These are phyloP conservation scores for Monopterus albus DNA, from an alignment of 2,113 vertebrate species.

Conservation along the genomic window DNA sequence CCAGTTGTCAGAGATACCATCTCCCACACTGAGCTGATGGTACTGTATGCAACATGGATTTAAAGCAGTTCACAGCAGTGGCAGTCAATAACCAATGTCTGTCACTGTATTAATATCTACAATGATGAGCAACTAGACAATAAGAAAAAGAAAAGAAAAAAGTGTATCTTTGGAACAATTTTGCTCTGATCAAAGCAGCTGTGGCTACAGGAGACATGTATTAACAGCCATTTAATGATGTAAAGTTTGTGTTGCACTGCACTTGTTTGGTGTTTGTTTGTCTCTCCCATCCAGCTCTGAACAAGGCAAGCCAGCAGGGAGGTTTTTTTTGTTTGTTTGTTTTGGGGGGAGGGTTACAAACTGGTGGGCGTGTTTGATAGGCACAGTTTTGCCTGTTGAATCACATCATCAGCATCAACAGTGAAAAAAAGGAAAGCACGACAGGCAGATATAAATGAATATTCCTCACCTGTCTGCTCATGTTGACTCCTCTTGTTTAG, in stretches of 20 bases:
- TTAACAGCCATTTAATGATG: constrained; percentile 79
- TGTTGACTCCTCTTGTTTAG: constrained; percentile 87
- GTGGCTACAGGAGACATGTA: constrained; percentile 68
- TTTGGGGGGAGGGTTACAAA: constrained; percentile 39
- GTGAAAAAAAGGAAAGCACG: constrained; percentile 52
- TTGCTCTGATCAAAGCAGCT: constrained; percentile 73
- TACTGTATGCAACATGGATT: constrained; percentile 25
- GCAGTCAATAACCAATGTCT: constrained; percentile 59
- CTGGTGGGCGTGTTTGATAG: constrained; percentile 70
- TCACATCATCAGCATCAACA: constrained; percentile 77
- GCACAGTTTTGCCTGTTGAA: constrained; percentile 78
- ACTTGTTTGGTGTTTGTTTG: constrained; percentile 74
- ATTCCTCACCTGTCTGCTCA: constrained; percentile 86
- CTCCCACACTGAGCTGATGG: constrained; percentile 26
- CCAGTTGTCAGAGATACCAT: constrained; percentile 14
- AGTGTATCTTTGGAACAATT: constrained; percentile 61
- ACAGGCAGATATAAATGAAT: constrained; percentile 82
- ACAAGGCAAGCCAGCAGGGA: constrained; percentile 70
- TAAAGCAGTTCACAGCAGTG: constrained; percentile 57
- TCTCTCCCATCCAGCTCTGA: constrained; percentile 67
- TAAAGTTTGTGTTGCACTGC: constrained; percentile 72
- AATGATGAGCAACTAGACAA: constrained; percentile 42
- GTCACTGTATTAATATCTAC: constrained; percentile 49
- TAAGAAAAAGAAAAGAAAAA: constrained; percentile 36
- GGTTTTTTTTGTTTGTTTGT: constrained; percentile 18